Conservation (phyloP, 1,140 invertebrate species). For the Scaptodrosophila lebanonensis region DNA sequence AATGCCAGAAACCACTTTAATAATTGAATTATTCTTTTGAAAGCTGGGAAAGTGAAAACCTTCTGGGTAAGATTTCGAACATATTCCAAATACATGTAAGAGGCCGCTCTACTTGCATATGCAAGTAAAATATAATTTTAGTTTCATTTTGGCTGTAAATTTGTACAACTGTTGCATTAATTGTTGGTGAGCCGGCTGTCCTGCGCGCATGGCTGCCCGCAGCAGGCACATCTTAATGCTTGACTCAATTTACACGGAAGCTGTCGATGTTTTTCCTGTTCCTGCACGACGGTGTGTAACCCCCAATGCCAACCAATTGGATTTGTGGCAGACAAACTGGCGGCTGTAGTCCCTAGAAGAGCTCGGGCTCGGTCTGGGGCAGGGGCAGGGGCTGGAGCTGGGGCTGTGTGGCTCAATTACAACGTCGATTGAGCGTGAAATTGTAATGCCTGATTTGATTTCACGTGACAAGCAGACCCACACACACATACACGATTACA, state of each 20-base stretch:
- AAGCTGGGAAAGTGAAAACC: too few relatives aligned
- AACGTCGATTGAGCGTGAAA: conserved; percentile 65
- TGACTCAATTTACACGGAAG: conserved; percentile 31
- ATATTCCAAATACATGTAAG: too few relatives aligned
- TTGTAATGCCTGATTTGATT: conserved; percentile 74
- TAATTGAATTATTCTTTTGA: too few relatives aligned
- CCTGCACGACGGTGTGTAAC: conserved; percentile 40
- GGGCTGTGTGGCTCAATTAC: conserved; percentile 73
- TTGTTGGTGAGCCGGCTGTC: conserved; percentile 46
- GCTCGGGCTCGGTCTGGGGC: conserved; percentile 19
- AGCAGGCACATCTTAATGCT: not conserved
- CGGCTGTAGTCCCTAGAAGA: conserved; percentile 22
- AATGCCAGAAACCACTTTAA: too few relatives aligned
- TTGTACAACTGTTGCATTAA: conserved; percentile 38
- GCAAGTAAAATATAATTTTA: conserved; percentile 19
- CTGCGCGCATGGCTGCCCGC: conserved; percentile 33
- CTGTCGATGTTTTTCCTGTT: conserved; percentile 36
- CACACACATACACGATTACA: conserved; percentile 14
- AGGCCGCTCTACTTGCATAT: too few relatives aligned
- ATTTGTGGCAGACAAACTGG: conserved; percentile 62
- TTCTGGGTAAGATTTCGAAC: too few relatives aligned
- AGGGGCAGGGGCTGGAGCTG: conserved; percentile 31
- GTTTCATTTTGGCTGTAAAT: conserved; percentile 14
- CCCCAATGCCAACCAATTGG: conserved; percentile 47
- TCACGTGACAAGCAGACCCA: conserved; percentile 58